A percentile compares a stretch with the other conserved stretches of the same genome.
phyloP scores from a whole-genome alignment of 2,797 vertebrate species.

The Lutjanus campechanus region DNA sequence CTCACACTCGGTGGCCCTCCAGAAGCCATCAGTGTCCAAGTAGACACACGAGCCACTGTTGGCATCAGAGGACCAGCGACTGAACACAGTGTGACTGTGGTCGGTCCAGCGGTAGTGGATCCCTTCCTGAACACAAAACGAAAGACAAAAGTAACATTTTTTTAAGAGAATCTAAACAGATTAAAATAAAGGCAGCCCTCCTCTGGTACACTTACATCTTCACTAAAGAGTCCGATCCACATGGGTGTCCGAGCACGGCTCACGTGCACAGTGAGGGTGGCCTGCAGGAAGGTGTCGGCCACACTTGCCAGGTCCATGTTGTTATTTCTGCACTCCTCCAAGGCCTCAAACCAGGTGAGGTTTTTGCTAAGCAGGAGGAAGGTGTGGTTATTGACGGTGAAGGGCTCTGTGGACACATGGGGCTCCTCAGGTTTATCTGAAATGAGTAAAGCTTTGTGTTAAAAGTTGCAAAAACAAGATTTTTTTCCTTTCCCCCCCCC shows the following conservation, averaged over 20 bases:
- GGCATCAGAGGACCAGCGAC: conserved; percentile 89
- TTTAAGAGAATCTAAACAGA: not conserved
- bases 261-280: conserved; percentile 87
- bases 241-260: conserved; percentile 82
- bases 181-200: not conserved
- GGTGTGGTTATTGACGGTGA: conserved; percentile 84
- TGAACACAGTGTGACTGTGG: conserved; percentile 90
- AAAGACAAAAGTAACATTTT: not conserved
- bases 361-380: conserved; percentile 88
- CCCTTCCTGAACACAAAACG: conserved; percentile 83
- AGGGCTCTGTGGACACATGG: conserved; percentile 57
- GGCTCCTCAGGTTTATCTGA: conserved; percentile 82
- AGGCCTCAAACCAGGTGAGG: conserved; percentile 91
- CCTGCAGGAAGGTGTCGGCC: conserved; percentile 88
- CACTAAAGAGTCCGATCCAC: conserved; percentile 95
- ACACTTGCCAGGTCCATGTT: conserved; percentile 93
- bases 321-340: conserved; percentile 80
- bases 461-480: not conserved
- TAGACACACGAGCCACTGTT: conserved; percentile 89
- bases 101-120: conserved; percentile 93
- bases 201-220: conserved; percentile 83
- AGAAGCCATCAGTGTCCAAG: conserved; percentile 93
- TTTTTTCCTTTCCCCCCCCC: no score
- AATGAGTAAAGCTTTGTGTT: conserved; percentile 9
- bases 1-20: conserved; percentile 92